Conservation (phyloP, 2,888 invertebrate species). For the Dendrolimus houi region DNA sequence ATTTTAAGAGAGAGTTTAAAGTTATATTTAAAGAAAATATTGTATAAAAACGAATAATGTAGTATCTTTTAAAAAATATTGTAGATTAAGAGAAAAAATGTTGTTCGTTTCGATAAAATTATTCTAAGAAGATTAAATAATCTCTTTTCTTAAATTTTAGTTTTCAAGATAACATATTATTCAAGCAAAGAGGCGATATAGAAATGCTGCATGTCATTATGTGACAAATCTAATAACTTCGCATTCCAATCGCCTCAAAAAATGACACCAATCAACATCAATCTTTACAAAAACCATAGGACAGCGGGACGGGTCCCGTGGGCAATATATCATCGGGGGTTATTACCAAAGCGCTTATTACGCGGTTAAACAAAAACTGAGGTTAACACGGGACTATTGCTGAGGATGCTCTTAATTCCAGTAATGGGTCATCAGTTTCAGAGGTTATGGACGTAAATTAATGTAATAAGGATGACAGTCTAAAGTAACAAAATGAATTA, state of each 20-base stretch:
- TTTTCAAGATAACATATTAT: no score
- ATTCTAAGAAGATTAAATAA: no score
- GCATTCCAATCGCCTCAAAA: background rate
- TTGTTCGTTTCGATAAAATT: no score
- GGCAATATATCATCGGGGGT: conserved; percentile 12
- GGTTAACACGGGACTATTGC: conserved; percentile 12
- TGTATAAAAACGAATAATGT: no score
- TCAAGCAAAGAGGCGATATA: no score
- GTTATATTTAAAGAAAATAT: no score
- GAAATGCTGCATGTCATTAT: no score
- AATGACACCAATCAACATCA: background rate
- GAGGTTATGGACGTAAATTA: background rate
- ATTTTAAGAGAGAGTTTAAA: no score
- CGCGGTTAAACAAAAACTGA: conserved; percentile 23
- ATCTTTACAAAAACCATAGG: background rate
- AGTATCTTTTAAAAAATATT: no score
- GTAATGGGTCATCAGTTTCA: background rate
- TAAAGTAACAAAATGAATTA: background rate
- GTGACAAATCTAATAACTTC: no score
- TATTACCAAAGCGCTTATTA: conserved; percentile 17
- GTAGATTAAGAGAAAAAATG: no score
- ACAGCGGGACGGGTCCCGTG: conserved; percentile 2
- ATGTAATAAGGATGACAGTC: background rate
- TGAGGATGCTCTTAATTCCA: background rate
- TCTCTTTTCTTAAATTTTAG: no score